Evolutionary conservation across 2,113 vertebrate genomes (phyloP), one percentile per base, ranked within the genome.

Genomic region (Trogon surrucura): DNA sequence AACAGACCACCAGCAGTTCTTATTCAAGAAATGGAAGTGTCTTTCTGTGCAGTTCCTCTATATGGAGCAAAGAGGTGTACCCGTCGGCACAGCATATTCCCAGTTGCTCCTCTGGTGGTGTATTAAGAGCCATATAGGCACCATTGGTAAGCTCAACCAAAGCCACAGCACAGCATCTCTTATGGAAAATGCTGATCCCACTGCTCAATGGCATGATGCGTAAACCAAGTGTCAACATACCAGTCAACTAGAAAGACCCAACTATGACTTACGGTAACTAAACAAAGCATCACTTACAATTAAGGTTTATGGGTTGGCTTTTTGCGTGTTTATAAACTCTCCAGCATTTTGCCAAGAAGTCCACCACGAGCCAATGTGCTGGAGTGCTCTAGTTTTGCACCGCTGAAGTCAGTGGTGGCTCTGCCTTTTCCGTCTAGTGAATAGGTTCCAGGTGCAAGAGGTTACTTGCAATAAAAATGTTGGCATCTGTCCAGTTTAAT

Each of bases 131-230:
- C 27, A 20, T 5, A 38, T 0, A 47, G 17, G 32, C 48, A 47
- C 25, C 23, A 25, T 0, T 2, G 5, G 8, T 30, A 64, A 93
- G 7, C 4, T 11, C 50, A 56, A 51, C 16, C 16, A 26, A 71
- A 65, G 45, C 16, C 66, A 57, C 32, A 57, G 48, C 30, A 60
- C 12, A 38, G 48, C 7, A 34, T 1, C 26, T 48, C 50, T 61
- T 85, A 14, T 0, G 1, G 54, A 69, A 92, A 72, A 80, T 16
- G 62, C 23, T 0, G 0, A 41, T 51, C 18, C 34, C 16, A 13
- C 36, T 36, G n/a, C 38, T 30, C 64, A 74, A 8, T 1, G 2
- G 51, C 44, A 60, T 2, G 36, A 23, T 30, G 32, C 29, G 29
- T 29, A 19, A 75, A 53, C 53, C 29, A 75, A 56, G 8, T 6